phyloP scores from a whole-genome alignment of 2,888 invertebrate genomes.

The Congeria kusceri region DNA sequence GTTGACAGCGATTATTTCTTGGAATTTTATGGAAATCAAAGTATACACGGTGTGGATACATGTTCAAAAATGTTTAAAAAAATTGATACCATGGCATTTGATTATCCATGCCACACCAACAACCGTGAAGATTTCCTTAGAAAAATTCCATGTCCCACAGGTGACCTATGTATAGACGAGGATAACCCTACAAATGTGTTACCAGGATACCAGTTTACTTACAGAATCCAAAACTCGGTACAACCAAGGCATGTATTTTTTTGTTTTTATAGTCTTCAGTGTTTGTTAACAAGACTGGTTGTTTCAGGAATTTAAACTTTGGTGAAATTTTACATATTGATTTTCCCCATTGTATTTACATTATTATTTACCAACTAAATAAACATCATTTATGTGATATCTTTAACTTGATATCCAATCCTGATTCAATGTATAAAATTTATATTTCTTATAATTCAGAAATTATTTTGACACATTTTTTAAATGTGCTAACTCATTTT shows the following conservation, averaged over 20 bases:
- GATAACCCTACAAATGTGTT: conserved; percentile 92
- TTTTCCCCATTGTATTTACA: not conserved
- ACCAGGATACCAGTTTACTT: conserved; percentile 96
- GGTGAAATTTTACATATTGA: not conserved
- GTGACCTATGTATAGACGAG: conserved; percentile 94
- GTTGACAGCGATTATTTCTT: conserved; percentile 95
- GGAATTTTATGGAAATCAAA: conserved; percentile 94
- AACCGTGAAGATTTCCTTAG: conserved; percentile 90
- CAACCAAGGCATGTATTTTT: conserved; percentile 91
- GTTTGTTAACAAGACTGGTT: no score
- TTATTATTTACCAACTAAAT: not conserved
- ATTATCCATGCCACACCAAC: conserved; percentile 92
- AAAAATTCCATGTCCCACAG: conserved; percentile 93
- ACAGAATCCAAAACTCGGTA: conserved; percentile 94
- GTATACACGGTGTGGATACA: conserved; percentile 86
- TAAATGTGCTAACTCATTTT: no score
- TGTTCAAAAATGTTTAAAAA: conserved; percentile 95
- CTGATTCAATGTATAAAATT: no score
- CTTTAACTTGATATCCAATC: no score
- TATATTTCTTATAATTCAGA: no score
- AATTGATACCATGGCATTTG: conserved; percentile 93
- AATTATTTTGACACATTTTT: no score
- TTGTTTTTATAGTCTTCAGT: not conserved
- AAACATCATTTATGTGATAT: not conserved
- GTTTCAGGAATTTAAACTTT: no score